phyloP scores from a whole-genome alignment of 23 tunicate species.

The Ascidia mentula region DNA sequence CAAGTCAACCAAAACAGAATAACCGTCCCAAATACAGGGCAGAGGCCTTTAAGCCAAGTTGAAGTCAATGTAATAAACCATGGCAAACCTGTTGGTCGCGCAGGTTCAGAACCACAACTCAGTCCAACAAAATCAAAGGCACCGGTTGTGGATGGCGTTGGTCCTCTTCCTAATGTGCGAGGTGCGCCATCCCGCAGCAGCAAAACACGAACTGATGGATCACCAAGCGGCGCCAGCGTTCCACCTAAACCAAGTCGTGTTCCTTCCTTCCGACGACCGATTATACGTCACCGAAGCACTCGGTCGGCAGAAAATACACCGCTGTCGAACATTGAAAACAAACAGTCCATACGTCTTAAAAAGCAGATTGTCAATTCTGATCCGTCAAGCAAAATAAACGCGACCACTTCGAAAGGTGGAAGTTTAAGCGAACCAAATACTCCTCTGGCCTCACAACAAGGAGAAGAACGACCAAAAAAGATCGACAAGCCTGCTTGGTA shows the following conservation, averaged over 20 bases:
- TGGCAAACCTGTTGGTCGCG: slow-evolving; percentile 16
- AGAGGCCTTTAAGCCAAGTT: slow-evolving; percentile 28
- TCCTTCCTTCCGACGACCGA: slow-evolving; percentile 58
- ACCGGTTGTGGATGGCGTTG: slow-evolving; percentile 3
- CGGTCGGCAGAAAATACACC: slow-evolving; percentile 20
- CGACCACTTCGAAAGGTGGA: neutral
- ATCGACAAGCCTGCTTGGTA: too few relatives aligned
- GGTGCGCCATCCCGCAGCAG: neutral
- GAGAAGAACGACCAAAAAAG: neutral
- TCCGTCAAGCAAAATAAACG: too few relatives aligned
- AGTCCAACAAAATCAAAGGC: slow-evolving; percentile 8
- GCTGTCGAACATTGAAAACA: neutral
- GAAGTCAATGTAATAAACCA: slow-evolving; percentile 15
- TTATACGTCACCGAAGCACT: slow-evolving; percentile 26
- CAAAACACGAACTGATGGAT: neutral
- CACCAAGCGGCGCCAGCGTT: slow-evolving; percentile 11
- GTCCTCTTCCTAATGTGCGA: neutral
- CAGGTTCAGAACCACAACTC: slow-evolving; percentile 26
- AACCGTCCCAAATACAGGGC: neutral
- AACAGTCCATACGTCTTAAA: neutral
- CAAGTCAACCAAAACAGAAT: neutral
- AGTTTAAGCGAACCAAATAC: neutral
- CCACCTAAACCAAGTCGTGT: slow-evolving; percentile 93
- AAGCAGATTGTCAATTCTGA: too few relatives aligned
- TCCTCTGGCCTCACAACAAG: neutral